These are phyloP conservation scores for Remorina albescens DNA, from an alignment of 2,797 vertebrate species.

Conservation along the genomic window DNA sequence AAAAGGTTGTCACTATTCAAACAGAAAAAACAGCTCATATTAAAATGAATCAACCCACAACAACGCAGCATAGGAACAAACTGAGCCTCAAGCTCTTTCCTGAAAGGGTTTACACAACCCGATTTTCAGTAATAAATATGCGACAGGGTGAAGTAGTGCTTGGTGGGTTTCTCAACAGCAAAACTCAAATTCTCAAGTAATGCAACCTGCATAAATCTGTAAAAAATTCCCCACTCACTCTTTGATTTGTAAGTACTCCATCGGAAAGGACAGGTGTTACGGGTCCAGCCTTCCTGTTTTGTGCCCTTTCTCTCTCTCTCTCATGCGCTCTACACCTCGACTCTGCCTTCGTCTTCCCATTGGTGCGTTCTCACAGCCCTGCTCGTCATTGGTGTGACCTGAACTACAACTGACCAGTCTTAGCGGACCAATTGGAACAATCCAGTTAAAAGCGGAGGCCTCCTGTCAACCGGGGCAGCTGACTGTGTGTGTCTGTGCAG, in stretches of 20 bases:
- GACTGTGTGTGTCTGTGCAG: too few species aligned
- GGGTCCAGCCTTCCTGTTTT: too few species aligned
- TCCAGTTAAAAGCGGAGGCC: too few species aligned
- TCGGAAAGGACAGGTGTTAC: neutral
- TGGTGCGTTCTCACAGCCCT: too few species aligned
- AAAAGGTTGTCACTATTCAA: conserved; percentile 5
- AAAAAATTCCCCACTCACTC: neutral
- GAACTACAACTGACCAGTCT: too few species aligned
- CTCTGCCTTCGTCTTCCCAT: too few species aligned
- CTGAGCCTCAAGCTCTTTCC: conserved; percentile 4
- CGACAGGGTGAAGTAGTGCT: neutral
- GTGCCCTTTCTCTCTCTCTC: too few species aligned
- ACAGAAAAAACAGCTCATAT: neutral
- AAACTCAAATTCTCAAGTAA: neutral
- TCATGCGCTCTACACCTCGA: too few species aligned
- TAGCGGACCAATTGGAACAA: too few species aligned
- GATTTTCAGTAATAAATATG: conserved; percentile 10
- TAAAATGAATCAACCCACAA: conserved; percentile 4
- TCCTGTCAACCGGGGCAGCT: too few species aligned
- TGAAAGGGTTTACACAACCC: neutral
- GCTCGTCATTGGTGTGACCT: too few species aligned
- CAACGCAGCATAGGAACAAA: conserved; percentile 6
- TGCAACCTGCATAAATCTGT: neutral
- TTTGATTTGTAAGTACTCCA: neutral
- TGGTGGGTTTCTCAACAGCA: neutral